Conservation (phyloP, 2,797 vertebrate species). For the Trichosurus vulpecula region DNA sequence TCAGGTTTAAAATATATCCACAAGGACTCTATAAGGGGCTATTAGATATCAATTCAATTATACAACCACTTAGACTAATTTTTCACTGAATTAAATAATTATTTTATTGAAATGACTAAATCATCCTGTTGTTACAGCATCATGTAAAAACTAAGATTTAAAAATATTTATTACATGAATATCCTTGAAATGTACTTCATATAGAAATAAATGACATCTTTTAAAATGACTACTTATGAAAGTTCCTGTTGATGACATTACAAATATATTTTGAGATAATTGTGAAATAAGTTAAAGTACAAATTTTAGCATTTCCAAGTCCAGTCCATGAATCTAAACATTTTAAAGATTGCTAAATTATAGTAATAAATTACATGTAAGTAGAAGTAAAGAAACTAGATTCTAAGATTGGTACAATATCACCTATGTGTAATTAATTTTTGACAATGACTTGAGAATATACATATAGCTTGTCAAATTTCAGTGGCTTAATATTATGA, state of each 20-base stretch:
- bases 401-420: conserved; percentile 47
- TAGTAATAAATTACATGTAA: conserved; percentile 13
- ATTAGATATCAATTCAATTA: conserved; percentile 39
- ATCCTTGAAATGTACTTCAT: conserved; percentile 46
- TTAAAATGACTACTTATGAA: conserved; percentile 62
- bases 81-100: conserved; percentile 28
- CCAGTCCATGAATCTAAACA: conserved; percentile 56
- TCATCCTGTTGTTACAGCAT: conserved; percentile 30
- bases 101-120: conserved; percentile 48
- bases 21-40: background rate
- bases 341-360: conserved; percentile 50
- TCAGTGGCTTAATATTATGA: conserved; percentile 55
- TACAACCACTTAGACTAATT: conserved; percentile 56
- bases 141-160: conserved; percentile 50
- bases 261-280: conserved; percentile 70
- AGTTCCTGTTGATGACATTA: conserved; percentile 69
- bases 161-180: conserved; percentile 62
- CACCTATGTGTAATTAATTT: conserved; percentile 48
- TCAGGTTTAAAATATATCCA: conserved; percentile 1
- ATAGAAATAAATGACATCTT: conserved; percentile 64
- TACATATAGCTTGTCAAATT: conserved; percentile 54
- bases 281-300: conserved; percentile 67
- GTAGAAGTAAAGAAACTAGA: conserved; percentile 64
- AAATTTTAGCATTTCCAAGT: conserved; percentile 63
- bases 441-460: conserved; percentile 60